A percentile compares a stretch with the other conserved stretches of the same genome.
Evolutionary conservation across 2,797 vertebrate genomes (phyloP).

Genomic region (Helicolenus hilgendorfi): DNA sequence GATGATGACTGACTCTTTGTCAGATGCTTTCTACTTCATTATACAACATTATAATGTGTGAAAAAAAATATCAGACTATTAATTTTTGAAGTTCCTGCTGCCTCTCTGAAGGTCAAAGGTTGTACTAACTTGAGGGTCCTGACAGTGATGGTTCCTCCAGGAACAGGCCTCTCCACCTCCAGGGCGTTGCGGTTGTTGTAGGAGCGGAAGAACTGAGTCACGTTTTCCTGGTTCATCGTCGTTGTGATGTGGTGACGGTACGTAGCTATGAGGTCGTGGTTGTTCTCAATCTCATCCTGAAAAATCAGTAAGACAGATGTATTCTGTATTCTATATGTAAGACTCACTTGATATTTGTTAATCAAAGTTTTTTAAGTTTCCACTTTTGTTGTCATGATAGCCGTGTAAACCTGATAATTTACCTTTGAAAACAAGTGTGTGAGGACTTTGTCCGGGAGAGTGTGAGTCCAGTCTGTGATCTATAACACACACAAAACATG

Average conservation of each 20-base stretch:
- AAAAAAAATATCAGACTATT: not conserved
- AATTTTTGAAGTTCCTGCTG: not conserved
- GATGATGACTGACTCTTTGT: not conserved
- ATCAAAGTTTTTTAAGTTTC: not conserved
- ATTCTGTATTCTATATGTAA: not conserved
- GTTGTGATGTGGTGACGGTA: slow-evolving; percentile 95
- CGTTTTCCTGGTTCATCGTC: slow-evolving; percentile 94
- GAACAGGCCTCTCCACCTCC: slow-evolving; percentile 93
- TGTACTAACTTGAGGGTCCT: slow-evolving; percentile 93
- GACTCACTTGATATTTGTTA: not conserved
- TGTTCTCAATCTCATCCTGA: slow-evolving; percentile 95
- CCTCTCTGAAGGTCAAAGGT: not conserved
- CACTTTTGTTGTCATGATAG: not conserved
- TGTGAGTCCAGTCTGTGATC: slow-evolving; percentile 95
- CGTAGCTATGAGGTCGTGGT: slow-evolving; percentile 93
- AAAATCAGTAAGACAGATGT: not conserved
- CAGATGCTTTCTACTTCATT: not conserved
- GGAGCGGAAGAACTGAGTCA: slow-evolving; percentile 94
- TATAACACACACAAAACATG: slow-evolving; percentile 51
- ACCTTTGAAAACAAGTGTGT: slow-evolving; percentile 96
- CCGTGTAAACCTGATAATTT: slow-evolving; percentile 32
- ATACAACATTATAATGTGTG: not conserved
- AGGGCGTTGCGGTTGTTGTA: slow-evolving; percentile 94
- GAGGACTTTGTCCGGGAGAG: slow-evolving; percentile 94
- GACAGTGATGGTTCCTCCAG: slow-evolving; percentile 86